A percentile compares a stretch with the other conserved stretches of the same genome.
Evolutionary conservation across 2,797 vertebrate genomes (phyloP).

Genomic region (Orestias chungarensis): DNA sequence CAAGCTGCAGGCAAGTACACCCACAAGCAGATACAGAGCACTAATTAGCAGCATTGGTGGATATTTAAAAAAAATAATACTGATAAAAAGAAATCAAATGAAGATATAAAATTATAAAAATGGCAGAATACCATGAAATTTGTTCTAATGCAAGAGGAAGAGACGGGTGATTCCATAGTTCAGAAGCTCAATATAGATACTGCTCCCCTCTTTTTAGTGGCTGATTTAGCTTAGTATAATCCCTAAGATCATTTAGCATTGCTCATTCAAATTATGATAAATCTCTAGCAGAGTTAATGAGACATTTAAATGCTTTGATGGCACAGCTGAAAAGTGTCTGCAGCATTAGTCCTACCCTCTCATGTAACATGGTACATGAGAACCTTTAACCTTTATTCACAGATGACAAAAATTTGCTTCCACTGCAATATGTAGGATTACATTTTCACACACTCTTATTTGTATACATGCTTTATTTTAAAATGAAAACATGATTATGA

Average conservation of each 20-base stretch:
- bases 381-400: slow-evolving; percentile 67
- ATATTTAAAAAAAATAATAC: slow-evolving; percentile 18
- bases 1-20: slow-evolving; percentile 11
- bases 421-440: too few relatives aligned
- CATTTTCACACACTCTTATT: too few relatives aligned
- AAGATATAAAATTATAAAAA: slow-evolving; percentile 16
- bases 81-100: slow-evolving; percentile 4
- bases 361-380: slow-evolving; percentile 56
- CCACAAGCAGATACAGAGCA: slow-evolving; percentile 21
- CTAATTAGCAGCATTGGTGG: slow-evolving; percentile 43
- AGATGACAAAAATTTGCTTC: slow-evolving; percentile 56
- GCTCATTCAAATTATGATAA: slow-evolving; percentile 75
- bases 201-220: slow-evolving; percentile 64
- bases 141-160: slow-evolving; percentile 15
- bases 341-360: slow-evolving; percentile 64
- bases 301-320: slow-evolving; percentile 76
- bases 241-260: slow-evolving; percentile 72
- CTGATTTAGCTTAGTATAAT: slow-evolving; percentile 76
- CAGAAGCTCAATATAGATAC: slow-evolving; percentile 48
- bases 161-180: slow-evolving; percentile 11
- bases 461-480: too few relatives aligned
- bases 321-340: slow-evolving; percentile 69
- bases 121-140: neutral
- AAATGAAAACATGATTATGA: too few relatives aligned
- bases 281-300: slow-evolving; percentile 74